Evolutionary conservation across 2,797 vertebrate species (phyloP), one percentile per base, ranked within the genome.

Genomic region (Coranthus polyacanthus): DNA sequence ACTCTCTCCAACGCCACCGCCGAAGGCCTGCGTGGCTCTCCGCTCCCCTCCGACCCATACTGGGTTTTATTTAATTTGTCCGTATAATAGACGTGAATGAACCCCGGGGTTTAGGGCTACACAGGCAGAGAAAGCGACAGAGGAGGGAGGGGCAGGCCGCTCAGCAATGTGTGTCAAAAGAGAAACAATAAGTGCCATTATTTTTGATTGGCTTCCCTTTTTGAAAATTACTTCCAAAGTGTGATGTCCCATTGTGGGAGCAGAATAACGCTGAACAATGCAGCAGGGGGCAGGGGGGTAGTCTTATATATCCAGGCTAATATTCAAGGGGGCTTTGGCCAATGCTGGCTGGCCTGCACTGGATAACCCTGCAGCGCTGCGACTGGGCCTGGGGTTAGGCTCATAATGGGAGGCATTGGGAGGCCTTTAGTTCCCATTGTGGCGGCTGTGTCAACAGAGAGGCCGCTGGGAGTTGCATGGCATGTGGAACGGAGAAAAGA

Each of bases 161-260:
- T 88, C 81, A 76, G 66, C 82, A 84, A 65, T 79, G 87, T 80
- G 82, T 85, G 81, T 78, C 56, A 83, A 97, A 96, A 97, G 96
- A 97, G 97, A 97, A 96, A 96, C 96, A 97, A 96, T 95, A 96
- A 97, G 95, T 96, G 96, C 94, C 95, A 95, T 96, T 98, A 97
- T 97, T 98, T 89, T 97, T 98, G 96, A 97, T 97, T 96, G 95
- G 88, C 88, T 88, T 90, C 82, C 82, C 94, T 95, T 96, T 97
- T 95, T 93, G 92, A 95, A 96, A 96, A 97, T 96, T 94, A 98
- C 97, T 97, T 98, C 96, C 96, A 98, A 97, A 97, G 95, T 97
- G 95, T 95, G 95, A 96, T 88, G 84, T 79, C 64, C 96, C 93
- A 97, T 97, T 98, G 96, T 99, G 94, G 93, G 82, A 88, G 58